Conservation (phyloP, 2,113 vertebrate genomes). For the Edolisoma coerulescens region DNA sequence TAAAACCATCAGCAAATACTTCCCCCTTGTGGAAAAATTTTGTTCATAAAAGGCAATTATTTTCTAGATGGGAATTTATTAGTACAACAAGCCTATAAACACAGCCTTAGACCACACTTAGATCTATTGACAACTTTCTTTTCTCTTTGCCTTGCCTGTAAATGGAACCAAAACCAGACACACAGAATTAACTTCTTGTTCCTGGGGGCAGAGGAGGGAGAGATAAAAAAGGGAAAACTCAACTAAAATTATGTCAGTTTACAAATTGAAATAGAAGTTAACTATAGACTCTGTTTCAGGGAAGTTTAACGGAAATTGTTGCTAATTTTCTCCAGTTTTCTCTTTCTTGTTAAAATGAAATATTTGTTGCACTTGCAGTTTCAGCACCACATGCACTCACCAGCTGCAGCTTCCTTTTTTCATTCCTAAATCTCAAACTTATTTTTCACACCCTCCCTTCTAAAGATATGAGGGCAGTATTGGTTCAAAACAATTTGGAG, state of each 20-base stretch:
- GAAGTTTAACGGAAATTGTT: not conserved
- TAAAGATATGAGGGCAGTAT: not conserved
- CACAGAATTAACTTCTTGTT: not conserved
- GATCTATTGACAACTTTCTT: not conserved
- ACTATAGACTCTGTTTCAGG: not conserved
- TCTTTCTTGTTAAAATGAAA: not conserved
- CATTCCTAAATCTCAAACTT: not conserved
- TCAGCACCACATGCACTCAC: not conserved
- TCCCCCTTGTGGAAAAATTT: constrained; percentile 15
- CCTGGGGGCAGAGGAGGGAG: not conserved
- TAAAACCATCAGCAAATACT: not conserved
- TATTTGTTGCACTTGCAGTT: not conserved
- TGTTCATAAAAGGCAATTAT: not conserved
- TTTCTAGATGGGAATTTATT: not conserved
- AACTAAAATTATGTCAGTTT: not conserved
- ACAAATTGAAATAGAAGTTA: not conserved
- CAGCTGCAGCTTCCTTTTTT: not conserved
- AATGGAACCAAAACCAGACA: not conserved
- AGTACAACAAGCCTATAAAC: not conserved
- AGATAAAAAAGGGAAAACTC: not conserved
- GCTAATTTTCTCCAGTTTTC: not conserved
- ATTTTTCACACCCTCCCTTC: not conserved
- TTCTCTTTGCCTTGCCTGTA: not conserved
- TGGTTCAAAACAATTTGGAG: not conserved
- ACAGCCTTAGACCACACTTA: not conserved